phyloP scores from a whole-genome alignment of 2,797 vertebrate genomes.

The Dallia pectoralis region DNA sequence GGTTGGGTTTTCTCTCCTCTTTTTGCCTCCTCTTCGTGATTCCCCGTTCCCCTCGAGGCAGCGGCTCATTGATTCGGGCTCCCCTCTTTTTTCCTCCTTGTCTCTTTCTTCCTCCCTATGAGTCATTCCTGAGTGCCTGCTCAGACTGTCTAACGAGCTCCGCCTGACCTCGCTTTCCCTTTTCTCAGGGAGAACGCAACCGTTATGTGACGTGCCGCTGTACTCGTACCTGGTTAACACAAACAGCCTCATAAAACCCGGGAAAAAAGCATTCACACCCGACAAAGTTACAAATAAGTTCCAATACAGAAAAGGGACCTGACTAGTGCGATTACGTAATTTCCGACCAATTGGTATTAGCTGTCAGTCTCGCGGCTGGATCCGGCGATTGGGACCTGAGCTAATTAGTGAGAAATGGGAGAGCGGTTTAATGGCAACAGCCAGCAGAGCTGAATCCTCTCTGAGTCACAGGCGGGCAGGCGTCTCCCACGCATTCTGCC shows the following conservation, averaged over 20 bases:
- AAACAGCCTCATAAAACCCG: neutral
- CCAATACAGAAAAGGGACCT: neutral
- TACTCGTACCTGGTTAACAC: neutral
- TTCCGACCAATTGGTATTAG: constrained; percentile 52
- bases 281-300: neutral
- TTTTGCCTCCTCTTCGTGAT: constrained; percentile 19
- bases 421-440: constrained; percentile 51
- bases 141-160: constrained; percentile 33
- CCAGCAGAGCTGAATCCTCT: constrained; percentile 34
- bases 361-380: constrained; percentile 33
- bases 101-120: constrained; percentile 9
- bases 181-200: constrained; percentile 13
- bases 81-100: neutral
- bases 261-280: too few species aligned
- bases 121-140: constrained; percentile 40
- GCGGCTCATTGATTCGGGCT: constrained; percentile 25
- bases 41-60: neutral
- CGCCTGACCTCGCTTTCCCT: constrained; percentile 15
- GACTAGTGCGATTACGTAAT: constrained; percentile 18
- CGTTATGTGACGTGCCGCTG: neutral
- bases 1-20: constrained; percentile 59
- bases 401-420: constrained; percentile 61
- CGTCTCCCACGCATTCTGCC: constrained; percentile 57
- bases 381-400: constrained; percentile 14
- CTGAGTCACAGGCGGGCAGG: constrained; percentile 66